Percentiles rank a stretch among this genome's conserved stretches.
Evolutionary conservation across 2,888 invertebrate genomes (phyloP).

Genomic region (Aricia artaxerxes): DNA sequence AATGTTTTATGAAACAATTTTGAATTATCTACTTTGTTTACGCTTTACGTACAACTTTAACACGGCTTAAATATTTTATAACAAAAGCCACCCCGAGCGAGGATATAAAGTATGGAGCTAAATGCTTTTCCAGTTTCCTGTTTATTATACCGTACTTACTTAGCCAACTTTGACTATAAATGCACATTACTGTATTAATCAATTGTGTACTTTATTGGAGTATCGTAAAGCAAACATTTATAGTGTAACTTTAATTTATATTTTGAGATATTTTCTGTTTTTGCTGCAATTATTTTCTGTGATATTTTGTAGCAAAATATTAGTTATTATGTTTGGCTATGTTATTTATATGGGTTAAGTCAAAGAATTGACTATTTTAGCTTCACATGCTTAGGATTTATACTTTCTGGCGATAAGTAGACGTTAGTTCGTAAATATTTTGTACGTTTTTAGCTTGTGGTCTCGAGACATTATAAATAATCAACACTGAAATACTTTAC

Average conservation of each 20-base stretch:
- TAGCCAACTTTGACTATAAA: conserved; percentile 12
- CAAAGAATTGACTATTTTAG: no score
- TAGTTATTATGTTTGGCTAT: no score
- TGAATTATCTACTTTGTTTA: conserved; percentile 29
- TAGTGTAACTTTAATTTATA: background rate
- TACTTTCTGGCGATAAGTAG: no score
- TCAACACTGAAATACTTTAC: no score
- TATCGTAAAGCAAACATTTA: background rate
- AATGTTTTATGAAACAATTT: conserved; percentile 19
- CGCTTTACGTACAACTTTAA: conserved; percentile 27
- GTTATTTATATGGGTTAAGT: no score
- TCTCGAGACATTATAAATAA: no score
- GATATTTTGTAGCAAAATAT: background rate
- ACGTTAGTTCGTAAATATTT: no score
- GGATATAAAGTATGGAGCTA: conserved; percentile 25
- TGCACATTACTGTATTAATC: conserved; percentile 16
- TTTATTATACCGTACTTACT: background rate
- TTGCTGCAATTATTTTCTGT: background rate
- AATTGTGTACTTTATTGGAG: conserved; percentile 11
- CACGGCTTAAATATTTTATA: conserved; percentile 27
- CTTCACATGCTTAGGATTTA: no score
- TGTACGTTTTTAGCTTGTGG: no score
- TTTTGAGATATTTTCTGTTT: background rate
- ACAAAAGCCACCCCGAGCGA: conserved; percentile 24
- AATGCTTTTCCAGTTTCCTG: conserved; percentile 26